Evolutionary conservation across 2,113 vertebrate genomes (phyloP).

Genomic region (Cygnus buccinator): DNA sequence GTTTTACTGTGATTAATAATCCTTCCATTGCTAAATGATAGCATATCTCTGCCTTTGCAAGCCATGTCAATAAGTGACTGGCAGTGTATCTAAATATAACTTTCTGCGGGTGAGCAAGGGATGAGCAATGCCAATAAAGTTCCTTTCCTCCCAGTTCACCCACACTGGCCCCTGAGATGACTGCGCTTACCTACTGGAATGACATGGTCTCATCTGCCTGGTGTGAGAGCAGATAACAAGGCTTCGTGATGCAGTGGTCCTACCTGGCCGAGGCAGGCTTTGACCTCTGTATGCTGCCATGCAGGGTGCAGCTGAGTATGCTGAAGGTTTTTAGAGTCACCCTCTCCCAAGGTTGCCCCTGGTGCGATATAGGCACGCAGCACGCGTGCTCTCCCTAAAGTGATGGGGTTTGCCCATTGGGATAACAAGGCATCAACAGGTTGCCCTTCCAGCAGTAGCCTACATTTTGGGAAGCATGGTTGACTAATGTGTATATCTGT

Average conservation of each 20-base stretch:
- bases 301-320: neutral
- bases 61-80: neutral
- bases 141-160: neutral
- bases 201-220: neutral
- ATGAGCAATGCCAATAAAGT: neutral
- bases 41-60: neutral
- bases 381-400: neutral
- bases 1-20: neutral
- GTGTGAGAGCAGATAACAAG: neutral
- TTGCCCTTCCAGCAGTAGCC: neutral
- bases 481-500: neutral
- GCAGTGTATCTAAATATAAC: neutral
- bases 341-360: neutral
- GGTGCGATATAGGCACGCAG: rapidly evolving
- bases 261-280: neutral
- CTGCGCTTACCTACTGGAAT: rapidly evolving
- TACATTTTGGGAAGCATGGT: rapidly evolving
- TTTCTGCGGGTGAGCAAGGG: neutral
- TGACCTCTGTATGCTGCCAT: neutral
- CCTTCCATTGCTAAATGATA: neutral
- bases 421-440: neutral
- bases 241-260: rapidly evolving
- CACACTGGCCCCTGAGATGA: too few relatives aligned
- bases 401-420: neutral
- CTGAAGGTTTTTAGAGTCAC: neutral